Conservation (phyloP, 1,140 invertebrate genomes). For the Heliconius eleuchia region DNA sequence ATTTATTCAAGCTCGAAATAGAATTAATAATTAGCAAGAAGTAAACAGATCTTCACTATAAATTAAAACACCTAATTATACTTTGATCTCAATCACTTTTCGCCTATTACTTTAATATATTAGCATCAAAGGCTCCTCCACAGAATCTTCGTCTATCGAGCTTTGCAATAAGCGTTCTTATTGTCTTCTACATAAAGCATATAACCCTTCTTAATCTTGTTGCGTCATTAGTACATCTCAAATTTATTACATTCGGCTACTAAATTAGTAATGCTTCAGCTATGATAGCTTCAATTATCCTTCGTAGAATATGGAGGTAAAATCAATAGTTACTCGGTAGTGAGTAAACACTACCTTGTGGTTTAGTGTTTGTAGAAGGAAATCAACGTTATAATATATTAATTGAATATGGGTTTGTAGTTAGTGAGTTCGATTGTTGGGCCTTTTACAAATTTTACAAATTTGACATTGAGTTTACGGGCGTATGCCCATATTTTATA, state of each 20-base stretch:
- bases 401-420: neutral
- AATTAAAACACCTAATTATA: conserved; percentile 3
- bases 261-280: conserved; percentile 38
- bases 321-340: conserved; percentile 17
- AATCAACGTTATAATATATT: neutral
- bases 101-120: neutral
- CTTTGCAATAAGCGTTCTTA: neutral
- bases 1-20: too few species aligned
- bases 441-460: too few species aligned
- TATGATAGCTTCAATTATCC: conserved; percentile 28
- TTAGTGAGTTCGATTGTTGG: neutral
- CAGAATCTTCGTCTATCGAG: neutral
- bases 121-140: neutral
- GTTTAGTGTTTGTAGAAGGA: neutral
- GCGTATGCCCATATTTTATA: too few species aligned
- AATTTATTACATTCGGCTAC: conserved; percentile 13
- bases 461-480: too few species aligned
- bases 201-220: conserved; percentile 28
- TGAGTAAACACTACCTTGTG: neutral
- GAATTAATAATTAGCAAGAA: too few species aligned
- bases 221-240: conserved; percentile 37
- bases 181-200: neutral
- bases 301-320: conserved; percentile 14
- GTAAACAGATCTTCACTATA: neutral
- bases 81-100: conserved; percentile 9